Conservation (phyloP, 2,888 invertebrate genomes). For the Aphodius sticticus region DNA sequence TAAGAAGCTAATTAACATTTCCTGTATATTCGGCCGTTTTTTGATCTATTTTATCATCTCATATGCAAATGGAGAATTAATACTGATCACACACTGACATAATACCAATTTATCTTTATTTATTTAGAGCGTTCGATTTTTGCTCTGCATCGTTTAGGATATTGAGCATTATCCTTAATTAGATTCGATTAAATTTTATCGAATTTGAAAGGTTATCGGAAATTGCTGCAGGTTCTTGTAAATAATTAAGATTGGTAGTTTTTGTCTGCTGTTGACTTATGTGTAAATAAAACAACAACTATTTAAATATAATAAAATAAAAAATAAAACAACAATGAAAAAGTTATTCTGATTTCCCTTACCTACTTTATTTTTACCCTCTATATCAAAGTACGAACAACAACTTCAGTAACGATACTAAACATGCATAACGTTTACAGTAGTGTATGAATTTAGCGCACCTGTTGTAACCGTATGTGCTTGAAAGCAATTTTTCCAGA, state of each 20-base stretch:
- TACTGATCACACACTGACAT: background rate
- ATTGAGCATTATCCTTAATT: slow-evolving; percentile 10
- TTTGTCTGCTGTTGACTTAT: too few species aligned
- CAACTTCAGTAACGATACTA: too few species aligned
- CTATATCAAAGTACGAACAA: too few species aligned
- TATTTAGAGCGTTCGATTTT: background rate
- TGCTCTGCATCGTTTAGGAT: background rate
- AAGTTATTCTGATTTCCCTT: too few species aligned
- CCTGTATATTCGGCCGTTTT: background rate
- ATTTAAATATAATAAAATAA: too few species aligned
- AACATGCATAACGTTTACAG: too few species aligned
- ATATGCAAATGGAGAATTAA: background rate
- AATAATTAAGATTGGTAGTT: background rate
- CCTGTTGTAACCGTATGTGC: background rate
- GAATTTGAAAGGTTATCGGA: background rate
- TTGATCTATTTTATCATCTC: background rate
- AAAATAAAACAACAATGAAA: too few species aligned
- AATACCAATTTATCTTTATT: background rate
- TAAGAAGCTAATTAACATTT: background rate
- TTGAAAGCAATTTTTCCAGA: background rate
- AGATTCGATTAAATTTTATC: slow-evolving; percentile 10
- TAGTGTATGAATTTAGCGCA: background rate
- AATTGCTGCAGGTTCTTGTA: background rate
- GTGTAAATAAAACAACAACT: too few species aligned
- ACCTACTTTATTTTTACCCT: too few species aligned